phyloP scores from a whole-genome alignment of 35 echinoderm and acorn worm species.

The Ophioderma brevispina region DNA sequence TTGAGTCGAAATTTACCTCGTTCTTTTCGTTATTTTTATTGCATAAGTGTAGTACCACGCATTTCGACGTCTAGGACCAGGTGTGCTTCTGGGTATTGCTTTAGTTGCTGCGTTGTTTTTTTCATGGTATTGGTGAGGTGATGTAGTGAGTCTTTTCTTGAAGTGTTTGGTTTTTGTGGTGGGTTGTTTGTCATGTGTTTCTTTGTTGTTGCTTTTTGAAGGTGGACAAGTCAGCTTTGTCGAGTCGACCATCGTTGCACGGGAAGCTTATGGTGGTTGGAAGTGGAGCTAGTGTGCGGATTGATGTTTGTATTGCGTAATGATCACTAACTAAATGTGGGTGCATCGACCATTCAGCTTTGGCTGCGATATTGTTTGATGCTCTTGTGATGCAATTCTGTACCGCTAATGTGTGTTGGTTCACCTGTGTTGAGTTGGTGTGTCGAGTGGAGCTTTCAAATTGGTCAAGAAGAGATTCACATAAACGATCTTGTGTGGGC shows the following conservation, averaged over 20 bases:
- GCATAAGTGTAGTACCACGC: background rate
- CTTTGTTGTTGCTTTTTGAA: background rate
- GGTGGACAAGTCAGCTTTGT: background rate
- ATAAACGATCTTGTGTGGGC: background rate
- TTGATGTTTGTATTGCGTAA: background rate
- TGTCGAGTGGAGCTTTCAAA: background rate
- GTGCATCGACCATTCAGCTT: background rate
- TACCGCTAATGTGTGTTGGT: conserved; percentile 1
- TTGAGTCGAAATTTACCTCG: conserved; percentile 11
- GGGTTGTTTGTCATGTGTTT: background rate
- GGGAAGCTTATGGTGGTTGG: background rate
- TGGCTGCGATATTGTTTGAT: conserved; percentile 1
- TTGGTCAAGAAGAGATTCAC: background rate
- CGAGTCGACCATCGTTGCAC: background rate
- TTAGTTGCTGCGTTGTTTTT: background rate
- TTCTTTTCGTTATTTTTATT: conserved; percentile 20
- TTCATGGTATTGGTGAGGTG: no score
- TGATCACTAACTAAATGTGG: background rate
- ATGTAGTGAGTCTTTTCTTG: background rate
- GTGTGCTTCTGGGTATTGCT: background rate
- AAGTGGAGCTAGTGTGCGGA: background rate
- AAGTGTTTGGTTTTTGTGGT: background rate
- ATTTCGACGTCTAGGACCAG: background rate
- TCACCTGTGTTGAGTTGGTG: background rate
- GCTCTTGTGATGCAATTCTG: background rate